Evolutionary conservation across 2,888 invertebrate genomes (phyloP).

Genomic region (Metalampra italica): DNA sequence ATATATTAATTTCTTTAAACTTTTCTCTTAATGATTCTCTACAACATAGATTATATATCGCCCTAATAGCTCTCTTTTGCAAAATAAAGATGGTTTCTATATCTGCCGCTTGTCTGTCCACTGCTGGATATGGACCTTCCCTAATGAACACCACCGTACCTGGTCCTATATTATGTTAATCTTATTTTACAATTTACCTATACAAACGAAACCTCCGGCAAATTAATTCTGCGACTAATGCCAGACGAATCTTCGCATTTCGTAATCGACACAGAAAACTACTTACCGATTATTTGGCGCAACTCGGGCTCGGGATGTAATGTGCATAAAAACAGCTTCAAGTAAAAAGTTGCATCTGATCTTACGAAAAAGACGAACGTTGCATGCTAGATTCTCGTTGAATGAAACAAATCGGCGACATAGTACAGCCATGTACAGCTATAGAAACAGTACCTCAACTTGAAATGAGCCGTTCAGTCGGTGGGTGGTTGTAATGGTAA

Average conservation of each 20-base stretch:
- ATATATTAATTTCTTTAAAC: too few species aligned
- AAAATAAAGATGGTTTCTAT: too few species aligned
- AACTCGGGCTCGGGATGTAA: constrained; percentile 33
- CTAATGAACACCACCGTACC: too few species aligned
- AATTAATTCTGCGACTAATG: neutral
- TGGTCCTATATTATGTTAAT: too few species aligned
- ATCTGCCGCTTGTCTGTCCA: too few species aligned
- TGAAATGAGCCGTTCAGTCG: constrained; percentile 17
- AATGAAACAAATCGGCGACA: constrained; percentile 31
- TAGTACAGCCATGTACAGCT: constrained; percentile 3
- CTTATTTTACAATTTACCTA: too few species aligned
- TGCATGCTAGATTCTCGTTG: constrained; percentile 40
- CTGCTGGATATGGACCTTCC: too few species aligned
- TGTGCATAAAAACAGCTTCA: constrained; percentile 39
- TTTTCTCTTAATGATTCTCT: too few species aligned
- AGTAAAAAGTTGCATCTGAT: constrained; percentile 37
- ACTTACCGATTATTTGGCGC: constrained; percentile 26
- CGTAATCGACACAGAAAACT: constrained; percentile 29
- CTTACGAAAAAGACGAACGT: constrained; percentile 42
- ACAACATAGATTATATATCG: too few species aligned
- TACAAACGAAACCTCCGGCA: neutral
- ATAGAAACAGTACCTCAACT: constrained; percentile 7
- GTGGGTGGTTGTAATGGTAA: too few species aligned
- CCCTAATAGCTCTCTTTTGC: too few species aligned
- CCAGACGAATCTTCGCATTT: constrained; percentile 15